These are phyloP conservation scores for Tragulus kanchil DNA, from an alignment of 2,113 vertebrate genomes.

Conservation along the genomic window DNA sequence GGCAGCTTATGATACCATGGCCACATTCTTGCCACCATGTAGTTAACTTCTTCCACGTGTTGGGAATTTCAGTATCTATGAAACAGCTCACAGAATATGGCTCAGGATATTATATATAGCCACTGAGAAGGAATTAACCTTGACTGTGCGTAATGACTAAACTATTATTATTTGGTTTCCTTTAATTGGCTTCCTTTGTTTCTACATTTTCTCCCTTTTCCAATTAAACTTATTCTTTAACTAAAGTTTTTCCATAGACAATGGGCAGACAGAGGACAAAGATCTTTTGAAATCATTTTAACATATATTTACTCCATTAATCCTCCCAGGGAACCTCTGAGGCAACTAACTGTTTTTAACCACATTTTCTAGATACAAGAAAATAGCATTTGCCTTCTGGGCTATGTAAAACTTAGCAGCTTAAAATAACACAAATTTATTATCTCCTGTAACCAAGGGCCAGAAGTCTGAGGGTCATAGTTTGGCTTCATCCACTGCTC, in stretches of 20 bases:
- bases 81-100: not conserved
- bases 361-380: not conserved
- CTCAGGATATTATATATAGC: not conserved
- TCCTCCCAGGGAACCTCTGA: not conserved
- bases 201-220: not conserved
- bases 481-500: rapidly evolving
- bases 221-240: not conserved
- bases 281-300: too few relatives aligned
- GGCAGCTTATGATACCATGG: not conserved
- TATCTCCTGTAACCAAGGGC: not conserved
- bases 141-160: not conserved
- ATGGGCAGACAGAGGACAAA: not conserved
- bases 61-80: not conserved
- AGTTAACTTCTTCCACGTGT: not conserved
- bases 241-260: not conserved
- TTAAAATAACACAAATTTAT: not conserved
- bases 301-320: not conserved
- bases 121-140: not conserved
- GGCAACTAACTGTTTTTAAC: not conserved
- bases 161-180: not conserved
- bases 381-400: not conserved
- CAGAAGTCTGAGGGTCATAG: not conserved
- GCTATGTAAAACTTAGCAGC: not conserved
- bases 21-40: not conserved
- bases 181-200: not conserved